phyloP scores from a whole-genome alignment of 2,888 invertebrate genomes.

The Polydesmus complanatus region DNA sequence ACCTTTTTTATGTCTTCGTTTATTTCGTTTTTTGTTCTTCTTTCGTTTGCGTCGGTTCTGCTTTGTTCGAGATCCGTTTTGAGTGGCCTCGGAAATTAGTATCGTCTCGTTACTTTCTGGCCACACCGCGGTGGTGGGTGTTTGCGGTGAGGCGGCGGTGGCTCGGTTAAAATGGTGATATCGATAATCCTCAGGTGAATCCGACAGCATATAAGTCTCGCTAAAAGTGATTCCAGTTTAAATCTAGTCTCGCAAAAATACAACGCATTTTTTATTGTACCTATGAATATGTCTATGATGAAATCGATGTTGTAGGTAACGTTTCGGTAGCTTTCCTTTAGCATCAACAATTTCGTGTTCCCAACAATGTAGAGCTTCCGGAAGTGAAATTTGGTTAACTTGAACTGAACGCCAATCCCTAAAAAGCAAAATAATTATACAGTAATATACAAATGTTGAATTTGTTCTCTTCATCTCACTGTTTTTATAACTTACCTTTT shows the following conservation, averaged over 20 bases:
- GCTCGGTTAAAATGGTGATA: too few relatives aligned
- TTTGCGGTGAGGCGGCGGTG: background rate
- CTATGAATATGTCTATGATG: background rate
- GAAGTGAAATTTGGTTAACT: conserved; percentile 68
- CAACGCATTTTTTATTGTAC: background rate
- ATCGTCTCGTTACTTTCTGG: background rate
- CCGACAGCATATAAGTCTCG: conserved; percentile 4
- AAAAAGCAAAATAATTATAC: conserved; percentile 14
- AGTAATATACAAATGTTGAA: background rate
- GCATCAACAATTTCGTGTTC: conserved; percentile 43
- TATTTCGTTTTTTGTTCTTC: background rate
- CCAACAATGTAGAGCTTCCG: conserved; percentile 79
- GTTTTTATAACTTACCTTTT: conserved; percentile 35
- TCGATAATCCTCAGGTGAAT: background rate
- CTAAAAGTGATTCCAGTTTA: background rate
- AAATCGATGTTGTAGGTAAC: conserved; percentile 2
- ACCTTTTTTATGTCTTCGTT: conserved; percentile 7
- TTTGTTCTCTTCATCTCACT: background rate
- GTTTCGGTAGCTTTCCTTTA: too few relatives aligned
- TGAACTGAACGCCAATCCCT: conserved; percentile 73
- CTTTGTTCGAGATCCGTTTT: background rate
- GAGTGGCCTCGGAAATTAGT: background rate
- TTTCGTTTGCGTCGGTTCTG: background rate
- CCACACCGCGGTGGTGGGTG: background rate
- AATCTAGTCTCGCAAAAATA: background rate